phyloP scores from a whole-genome alignment of 2,797 vertebrate genomes.

The Syngnathus rostellatus region DNA sequence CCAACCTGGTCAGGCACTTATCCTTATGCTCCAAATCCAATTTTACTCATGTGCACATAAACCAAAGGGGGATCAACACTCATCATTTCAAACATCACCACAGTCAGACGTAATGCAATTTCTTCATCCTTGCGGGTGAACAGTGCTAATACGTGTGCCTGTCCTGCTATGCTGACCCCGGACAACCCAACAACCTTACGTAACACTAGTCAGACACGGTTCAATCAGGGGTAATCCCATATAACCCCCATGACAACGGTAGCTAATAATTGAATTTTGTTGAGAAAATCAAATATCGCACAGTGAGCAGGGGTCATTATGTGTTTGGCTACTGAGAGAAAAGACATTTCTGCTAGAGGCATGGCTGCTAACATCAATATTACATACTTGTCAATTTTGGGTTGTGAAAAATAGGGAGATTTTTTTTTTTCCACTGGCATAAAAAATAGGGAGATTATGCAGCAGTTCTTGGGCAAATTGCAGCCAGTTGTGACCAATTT shows the following conservation, averaged over 20 bases:
- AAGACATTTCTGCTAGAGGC: background rate
- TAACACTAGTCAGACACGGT: constrained; percentile 31
- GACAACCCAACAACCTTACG: constrained; percentile 17
- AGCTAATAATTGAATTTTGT: constrained; percentile 36
- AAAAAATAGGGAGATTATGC: no score
- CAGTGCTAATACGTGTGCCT: constrained; percentile 8
- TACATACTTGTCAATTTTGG: background rate
- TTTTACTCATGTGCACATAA: constrained; percentile 14
- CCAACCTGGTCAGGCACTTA: constrained; percentile 31
- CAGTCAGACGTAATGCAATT: constrained; percentile 24
- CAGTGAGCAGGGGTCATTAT: constrained; percentile 34
- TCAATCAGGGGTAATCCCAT: constrained; percentile 29
- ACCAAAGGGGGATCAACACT: background rate
- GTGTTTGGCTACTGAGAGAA: background rate
- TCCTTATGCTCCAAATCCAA: constrained; percentile 19
- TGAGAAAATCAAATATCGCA: constrained; percentile 44
- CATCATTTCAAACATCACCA: constrained; percentile 20
- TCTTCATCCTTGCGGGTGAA: constrained; percentile 1
- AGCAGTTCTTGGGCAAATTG: no score
- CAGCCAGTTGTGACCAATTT: no score
- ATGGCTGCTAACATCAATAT: background rate
- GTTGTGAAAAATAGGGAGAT: no score
- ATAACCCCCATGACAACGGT: constrained; percentile 29
- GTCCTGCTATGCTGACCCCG: constrained; percentile 3
- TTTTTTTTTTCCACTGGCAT: no score